These are phyloP conservation scores for Apis dorsata DNA, from an alignment of 1,140 invertebrate genomes.

Conservation along the genomic window DNA sequence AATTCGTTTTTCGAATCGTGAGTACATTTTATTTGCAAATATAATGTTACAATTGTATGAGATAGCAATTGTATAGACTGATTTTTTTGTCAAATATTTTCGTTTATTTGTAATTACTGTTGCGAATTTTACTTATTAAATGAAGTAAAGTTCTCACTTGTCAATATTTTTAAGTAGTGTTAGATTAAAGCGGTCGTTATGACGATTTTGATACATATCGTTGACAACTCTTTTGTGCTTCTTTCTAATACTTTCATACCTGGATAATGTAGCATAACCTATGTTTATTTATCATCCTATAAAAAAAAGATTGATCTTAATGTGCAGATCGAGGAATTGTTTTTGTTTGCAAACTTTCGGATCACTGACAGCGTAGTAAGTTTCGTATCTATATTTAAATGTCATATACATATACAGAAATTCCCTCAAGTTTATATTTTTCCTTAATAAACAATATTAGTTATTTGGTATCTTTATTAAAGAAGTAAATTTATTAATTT, in stretches of 20 bases:
- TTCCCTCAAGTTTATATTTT: background rate
- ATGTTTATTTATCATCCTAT: constrained; percentile 9
- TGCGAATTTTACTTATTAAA: background rate
- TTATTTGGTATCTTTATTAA: background rate
- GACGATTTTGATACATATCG: background rate
- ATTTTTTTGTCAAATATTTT: background rate
- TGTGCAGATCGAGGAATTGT: background rate
- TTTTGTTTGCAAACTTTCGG: constrained; percentile 16
- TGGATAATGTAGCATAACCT: background rate
- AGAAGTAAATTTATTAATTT: too few species aligned
- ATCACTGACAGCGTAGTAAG: constrained; percentile 2
- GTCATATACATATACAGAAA: background rate
- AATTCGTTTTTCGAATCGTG: background rate
- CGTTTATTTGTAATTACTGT: constrained; percentile 2
- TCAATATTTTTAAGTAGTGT: constrained; percentile 52
- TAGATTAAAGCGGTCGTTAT: background rate
- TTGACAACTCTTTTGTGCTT: background rate
- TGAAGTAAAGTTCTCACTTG: constrained; percentile 18
- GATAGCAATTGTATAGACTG: too few species aligned
- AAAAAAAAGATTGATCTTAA: background rate
- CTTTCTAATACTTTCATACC: background rate
- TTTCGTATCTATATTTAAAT: constrained; percentile 5
- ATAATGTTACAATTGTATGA: background rate
- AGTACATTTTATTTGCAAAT: background rate
- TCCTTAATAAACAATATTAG: background rate